These are phyloP conservation scores for Agriopis marginaria DNA, from an alignment of 2,888 invertebrate genomes.

Conservation along the genomic window DNA sequence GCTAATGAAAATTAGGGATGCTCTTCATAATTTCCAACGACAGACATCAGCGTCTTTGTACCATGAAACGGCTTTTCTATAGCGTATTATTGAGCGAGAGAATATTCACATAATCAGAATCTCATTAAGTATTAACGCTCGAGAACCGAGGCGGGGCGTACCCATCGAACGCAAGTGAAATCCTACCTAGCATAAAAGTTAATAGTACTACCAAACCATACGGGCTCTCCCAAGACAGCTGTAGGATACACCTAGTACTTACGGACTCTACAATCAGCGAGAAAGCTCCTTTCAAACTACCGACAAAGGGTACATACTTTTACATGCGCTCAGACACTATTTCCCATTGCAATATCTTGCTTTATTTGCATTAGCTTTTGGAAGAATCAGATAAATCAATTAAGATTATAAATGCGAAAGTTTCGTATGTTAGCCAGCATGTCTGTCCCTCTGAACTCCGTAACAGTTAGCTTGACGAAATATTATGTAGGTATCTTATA, in stretches of 20 bases:
- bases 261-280: conserved; percentile 20
- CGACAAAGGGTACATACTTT: background rate
- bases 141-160: conserved; percentile 34
- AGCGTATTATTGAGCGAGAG: conserved; percentile 27
- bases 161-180: conserved; percentile 46
- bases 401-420: too few relatives aligned
- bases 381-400: background rate
- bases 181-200: conserved; percentile 58
- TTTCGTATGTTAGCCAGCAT: too few relatives aligned
- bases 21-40: background rate
- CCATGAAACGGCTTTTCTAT: conserved; percentile 31
- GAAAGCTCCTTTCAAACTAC: conserved; percentile 5
- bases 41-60: background rate
- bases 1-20: background rate
- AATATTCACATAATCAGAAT: conserved; percentile 43
- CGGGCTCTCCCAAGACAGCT: conserved; percentile 60
- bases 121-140: conserved; percentile 53
- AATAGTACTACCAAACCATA: conserved; percentile 49
- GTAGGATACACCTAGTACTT: conserved; percentile 14
- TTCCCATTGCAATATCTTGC: background rate
- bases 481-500: too few relatives aligned
- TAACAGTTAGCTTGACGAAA: too few relatives aligned
- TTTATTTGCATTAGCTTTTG: background rate
- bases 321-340: background rate
- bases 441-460: too few relatives aligned